Evolutionary conservation across 2,888 invertebrate genomes (phyloP).

Genomic region (Exephanes ischioxanthus): DNA sequence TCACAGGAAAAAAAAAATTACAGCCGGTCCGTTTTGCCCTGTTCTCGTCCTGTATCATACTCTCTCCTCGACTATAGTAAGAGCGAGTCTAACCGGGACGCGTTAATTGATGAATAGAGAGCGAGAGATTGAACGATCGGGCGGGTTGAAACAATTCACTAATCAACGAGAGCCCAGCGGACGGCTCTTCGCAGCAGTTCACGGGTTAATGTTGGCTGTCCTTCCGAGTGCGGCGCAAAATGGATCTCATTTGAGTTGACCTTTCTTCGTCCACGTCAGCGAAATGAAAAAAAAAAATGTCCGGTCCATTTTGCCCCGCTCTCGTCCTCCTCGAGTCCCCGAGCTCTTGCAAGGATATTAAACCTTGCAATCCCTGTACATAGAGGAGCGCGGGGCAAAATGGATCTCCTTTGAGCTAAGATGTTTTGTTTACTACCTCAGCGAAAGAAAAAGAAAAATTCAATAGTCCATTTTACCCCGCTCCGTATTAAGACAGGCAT

Average conservation of each 20-base stretch:
- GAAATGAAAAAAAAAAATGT: no score
- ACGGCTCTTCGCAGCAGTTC: background rate
- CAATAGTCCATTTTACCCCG: background rate
- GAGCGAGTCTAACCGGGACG: background rate
- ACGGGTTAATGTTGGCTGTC: background rate
- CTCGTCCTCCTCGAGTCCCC: background rate
- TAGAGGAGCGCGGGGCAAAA: no score
- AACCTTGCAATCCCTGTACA: background rate
- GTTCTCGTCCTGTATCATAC: background rate
- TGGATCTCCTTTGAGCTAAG: background rate
- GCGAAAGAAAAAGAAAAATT: no score
- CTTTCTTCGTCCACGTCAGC: no score
- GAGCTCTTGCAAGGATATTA: background rate
- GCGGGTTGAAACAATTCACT: background rate
- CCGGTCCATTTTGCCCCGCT: no score
- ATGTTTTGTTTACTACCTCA: no score
- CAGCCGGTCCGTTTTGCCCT: no score
- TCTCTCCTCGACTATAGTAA: background rate
- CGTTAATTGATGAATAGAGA: background rate
- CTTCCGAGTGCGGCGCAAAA: background rate
- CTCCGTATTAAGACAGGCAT: conserved; percentile 24
- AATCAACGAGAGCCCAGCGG: background rate
- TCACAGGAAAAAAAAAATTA: no score
- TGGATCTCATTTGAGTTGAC: no score
- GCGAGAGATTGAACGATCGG: background rate